These are phyloP conservation scores for Pomacea maculata DNA, from an alignment of 1,140 invertebrate genomes.

Conservation along the genomic window DNA sequence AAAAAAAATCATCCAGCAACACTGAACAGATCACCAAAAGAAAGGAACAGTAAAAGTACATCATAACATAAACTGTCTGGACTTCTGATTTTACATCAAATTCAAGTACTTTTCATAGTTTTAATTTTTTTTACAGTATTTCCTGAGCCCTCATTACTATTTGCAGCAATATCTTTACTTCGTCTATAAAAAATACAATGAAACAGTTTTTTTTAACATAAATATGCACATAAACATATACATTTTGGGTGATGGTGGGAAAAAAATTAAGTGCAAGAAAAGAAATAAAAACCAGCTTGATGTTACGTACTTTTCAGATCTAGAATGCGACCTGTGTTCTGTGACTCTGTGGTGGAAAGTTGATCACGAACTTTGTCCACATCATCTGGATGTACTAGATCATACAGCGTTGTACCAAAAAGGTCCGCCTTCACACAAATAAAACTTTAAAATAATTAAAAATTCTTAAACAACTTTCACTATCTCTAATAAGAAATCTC, in stretches of 20 bases:
- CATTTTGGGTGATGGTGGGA: not conserved
- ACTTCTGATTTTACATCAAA: too few relatives aligned
- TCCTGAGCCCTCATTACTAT: too few relatives aligned
- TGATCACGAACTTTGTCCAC: constrained; percentile 97
- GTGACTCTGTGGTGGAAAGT: constrained; percentile 95
- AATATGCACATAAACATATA: not conserved
- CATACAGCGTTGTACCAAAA: constrained; percentile 94
- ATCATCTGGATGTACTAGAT: constrained; percentile 97
- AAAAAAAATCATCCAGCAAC: not conserved
- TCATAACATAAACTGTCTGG: too few relatives aligned
- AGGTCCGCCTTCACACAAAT: constrained; percentile 83
- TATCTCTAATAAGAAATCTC: too few relatives aligned
- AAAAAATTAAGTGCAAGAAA: not conserved
- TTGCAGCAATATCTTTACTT: too few relatives aligned
- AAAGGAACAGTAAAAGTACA: not conserved
- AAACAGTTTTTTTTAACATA: too few relatives aligned
- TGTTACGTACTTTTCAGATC: constrained; percentile 81
- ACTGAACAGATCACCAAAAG: not conserved
- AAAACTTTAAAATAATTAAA: too few relatives aligned
- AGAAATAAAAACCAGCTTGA: not conserved
- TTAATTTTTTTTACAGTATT: too few relatives aligned
- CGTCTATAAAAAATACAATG: too few relatives aligned
- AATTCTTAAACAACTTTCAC: too few relatives aligned
- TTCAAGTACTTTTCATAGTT: too few relatives aligned
- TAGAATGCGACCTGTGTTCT: constrained; percentile 91